Conservation (phyloP, 2,113 vertebrate genomes). For the Coptodon bakossiorum region DNA sequence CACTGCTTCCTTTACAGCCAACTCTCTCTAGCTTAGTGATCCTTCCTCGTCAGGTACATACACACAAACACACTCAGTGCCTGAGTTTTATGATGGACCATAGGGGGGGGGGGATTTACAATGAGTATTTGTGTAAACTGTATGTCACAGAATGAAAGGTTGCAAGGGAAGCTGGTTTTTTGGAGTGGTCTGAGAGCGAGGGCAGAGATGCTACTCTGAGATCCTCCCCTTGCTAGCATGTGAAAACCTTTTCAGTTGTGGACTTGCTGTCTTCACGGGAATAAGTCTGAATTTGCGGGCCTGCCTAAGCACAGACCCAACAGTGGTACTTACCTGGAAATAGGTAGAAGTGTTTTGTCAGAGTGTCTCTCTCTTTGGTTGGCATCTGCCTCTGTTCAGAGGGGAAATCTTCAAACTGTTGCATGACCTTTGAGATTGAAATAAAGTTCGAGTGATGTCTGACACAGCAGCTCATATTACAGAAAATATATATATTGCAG, state of each 20-base stretch:
- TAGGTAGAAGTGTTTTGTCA: constrained; percentile 73
- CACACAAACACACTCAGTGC: too few relatives aligned
- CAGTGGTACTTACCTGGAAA: constrained; percentile 68
- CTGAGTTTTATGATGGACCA: too few relatives aligned
- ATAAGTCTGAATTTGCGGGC: neutral
- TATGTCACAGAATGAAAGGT: fast-evolving
- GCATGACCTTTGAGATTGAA: constrained; percentile 57
- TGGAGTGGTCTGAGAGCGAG: neutral
- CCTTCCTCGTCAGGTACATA: too few relatives aligned
- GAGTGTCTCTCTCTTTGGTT: constrained; percentile 67
- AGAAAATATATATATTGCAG: neutral
- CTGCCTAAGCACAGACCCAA: fast-evolving
- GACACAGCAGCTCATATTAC: neutral
- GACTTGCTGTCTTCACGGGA: neutral
- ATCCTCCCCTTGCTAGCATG: neutral
- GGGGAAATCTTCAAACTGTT: constrained; percentile 42
- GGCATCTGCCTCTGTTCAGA: constrained; percentile 62
- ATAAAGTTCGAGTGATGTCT: fast-evolving
- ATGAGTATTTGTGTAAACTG: fast-evolving
- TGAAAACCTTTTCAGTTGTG: fast-evolving
- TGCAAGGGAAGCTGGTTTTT: neutral
- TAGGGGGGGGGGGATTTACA: neutral
- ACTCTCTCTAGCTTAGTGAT: too few relatives aligned
- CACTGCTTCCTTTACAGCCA: too few relatives aligned
- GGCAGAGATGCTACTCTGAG: neutral